Conservation (phyloP, 1,140 invertebrate genomes). For the Calosoma granatense region DNA sequence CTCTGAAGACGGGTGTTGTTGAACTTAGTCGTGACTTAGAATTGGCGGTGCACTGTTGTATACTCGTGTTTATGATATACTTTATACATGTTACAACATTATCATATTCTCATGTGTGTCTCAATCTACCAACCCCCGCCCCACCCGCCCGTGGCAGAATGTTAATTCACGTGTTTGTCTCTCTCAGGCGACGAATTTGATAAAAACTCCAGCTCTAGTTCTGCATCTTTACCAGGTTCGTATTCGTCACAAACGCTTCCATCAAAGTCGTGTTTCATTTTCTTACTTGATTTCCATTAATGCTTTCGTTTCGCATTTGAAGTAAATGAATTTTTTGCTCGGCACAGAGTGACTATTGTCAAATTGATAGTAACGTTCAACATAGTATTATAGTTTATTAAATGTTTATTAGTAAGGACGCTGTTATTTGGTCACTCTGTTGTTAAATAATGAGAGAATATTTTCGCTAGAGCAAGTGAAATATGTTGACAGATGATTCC, state of each 20-base stretch:
- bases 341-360: no score
- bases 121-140: no score
- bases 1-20: conserved; percentile 2
- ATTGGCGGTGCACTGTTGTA: background rate
- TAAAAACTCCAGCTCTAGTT: conserved; percentile 57
- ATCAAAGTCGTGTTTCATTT: background rate
- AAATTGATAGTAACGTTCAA: no score
- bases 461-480: background rate
- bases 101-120: no score
- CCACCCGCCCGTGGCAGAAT: background rate
- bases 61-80: background rate
- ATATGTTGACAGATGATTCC: conserved; percentile 54
- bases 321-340: background rate
- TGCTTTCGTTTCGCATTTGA: background rate
- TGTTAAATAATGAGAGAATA: conserved; percentile 9
- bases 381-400: no score
- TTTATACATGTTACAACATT: background rate
- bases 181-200: conserved; percentile 51
- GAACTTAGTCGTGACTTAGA: background rate
- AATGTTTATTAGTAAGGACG: no score
- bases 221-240: conserved; percentile 54
- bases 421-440: conserved; percentile 19
- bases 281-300: background rate
- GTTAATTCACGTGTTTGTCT: conserved; percentile 16
- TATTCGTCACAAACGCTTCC: conserved; percentile 18